Conservation (phyloP, 1,140 invertebrate genomes). For the Ostrea edulis region DNA sequence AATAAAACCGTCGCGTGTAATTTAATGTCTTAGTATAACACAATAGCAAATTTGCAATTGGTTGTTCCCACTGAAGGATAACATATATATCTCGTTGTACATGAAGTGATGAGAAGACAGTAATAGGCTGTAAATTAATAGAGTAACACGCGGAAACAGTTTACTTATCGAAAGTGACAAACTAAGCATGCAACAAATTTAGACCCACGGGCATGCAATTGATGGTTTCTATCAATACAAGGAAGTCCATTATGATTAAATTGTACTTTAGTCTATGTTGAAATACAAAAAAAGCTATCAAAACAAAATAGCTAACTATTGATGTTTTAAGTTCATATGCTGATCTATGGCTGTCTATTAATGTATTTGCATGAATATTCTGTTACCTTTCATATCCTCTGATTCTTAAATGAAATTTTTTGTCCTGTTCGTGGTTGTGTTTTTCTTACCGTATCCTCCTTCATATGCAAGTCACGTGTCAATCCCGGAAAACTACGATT, state of each 20-base stretch:
- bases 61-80: too few relatives aligned
- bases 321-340: not conserved
- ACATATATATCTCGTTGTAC: too few relatives aligned
- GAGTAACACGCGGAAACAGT: conserved; percentile 5
- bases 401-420: not conserved
- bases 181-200: not conserved
- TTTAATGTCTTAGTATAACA: too few relatives aligned
- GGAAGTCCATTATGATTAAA: not conserved
- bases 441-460: not conserved
- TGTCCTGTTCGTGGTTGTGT: not conserved
- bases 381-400: not conserved
- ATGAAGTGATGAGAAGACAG: not conserved
- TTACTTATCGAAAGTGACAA: not conserved
- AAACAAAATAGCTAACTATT: not conserved
- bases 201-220: not conserved
- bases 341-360: too few relatives aligned
- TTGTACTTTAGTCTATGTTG: not conserved
- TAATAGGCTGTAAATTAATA: not conserved
- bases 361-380: too few relatives aligned
- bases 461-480: not conserved
- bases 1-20: too few relatives aligned
- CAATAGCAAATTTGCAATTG: too few relatives aligned
- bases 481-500: not conserved
- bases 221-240: conserved; percentile 3
- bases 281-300: not conserved